These are phyloP conservation scores for Aquatica leii DNA, from an alignment of 2,888 invertebrate species.

Conservation along the genomic window DNA sequence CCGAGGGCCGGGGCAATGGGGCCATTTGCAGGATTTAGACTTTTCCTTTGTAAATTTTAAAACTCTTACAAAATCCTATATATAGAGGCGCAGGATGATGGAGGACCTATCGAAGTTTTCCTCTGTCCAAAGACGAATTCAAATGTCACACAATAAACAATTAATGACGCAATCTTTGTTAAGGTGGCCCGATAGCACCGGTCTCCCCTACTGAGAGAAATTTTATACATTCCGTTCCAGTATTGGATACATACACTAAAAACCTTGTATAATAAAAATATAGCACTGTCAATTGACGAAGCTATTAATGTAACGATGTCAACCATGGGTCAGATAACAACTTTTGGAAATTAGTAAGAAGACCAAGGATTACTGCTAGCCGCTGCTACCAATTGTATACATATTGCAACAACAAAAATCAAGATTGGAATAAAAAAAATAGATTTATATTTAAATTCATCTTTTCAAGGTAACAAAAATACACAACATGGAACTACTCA, in stretches of 20 bases:
- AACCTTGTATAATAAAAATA: not conserved
- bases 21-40: too few relatives aligned
- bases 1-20: too few relatives aligned
- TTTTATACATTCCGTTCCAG: not conserved
- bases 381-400: conserved; percentile 1
- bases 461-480: not conserved
- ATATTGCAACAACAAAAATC: conserved; percentile 11
- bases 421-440: conserved; percentile 3
- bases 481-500: not conserved
- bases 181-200: too few relatives aligned
- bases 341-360: not conserved
- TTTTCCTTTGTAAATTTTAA: too few relatives aligned
- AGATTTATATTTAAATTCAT: not conserved
- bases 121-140: too few relatives aligned
- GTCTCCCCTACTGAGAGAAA: too few relatives aligned
- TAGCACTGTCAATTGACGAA: not conserved
- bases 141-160: too few relatives aligned
- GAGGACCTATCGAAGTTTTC: too few relatives aligned
- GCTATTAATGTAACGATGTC: not conserved
- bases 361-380: conserved; percentile 7
- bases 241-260: not conserved
- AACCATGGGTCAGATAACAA: not conserved
- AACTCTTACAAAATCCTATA: too few relatives aligned
- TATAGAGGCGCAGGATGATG: too few relatives aligned
- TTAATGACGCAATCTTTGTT: too few relatives aligned